Evolutionary conservation across 2,888 invertebrate species (phyloP).

Genomic region (Hanleya hanleyi): DNA sequence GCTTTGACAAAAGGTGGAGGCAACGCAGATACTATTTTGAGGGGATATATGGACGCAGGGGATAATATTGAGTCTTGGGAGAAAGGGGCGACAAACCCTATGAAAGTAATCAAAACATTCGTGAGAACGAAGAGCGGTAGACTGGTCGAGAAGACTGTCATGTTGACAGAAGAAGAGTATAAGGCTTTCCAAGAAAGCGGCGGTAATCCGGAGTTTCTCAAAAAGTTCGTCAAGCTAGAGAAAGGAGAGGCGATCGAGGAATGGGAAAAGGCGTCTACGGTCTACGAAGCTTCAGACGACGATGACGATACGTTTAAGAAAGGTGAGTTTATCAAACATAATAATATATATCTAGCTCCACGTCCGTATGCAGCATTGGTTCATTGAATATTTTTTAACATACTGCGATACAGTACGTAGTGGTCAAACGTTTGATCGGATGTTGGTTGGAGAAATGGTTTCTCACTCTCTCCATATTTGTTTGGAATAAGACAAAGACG

Average conservation of each 20-base stretch:
- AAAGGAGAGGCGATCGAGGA: constrained; percentile 70
- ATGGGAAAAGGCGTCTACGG: constrained; percentile 72
- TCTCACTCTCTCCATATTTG: too few species aligned
- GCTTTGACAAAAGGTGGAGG: constrained; percentile 62
- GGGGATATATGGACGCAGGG: constrained; percentile 68
- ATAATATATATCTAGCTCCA: too few species aligned
- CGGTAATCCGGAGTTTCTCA: constrained; percentile 67
- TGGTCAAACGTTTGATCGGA: too few species aligned
- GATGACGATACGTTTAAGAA: constrained; percentile 45
- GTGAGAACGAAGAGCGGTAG: constrained; percentile 72
- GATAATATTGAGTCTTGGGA: constrained; percentile 66
- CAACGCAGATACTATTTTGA: constrained; percentile 63
- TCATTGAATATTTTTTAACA: not conserved
- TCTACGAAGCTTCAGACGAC: constrained; percentile 64
- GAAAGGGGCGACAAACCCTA: constrained; percentile 61
- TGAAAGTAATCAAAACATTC: constrained; percentile 64
- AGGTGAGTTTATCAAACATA: constrained; percentile 45
- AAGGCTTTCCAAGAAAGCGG: constrained; percentile 62
- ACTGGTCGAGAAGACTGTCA: constrained; percentile 66
- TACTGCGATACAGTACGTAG: too few species aligned
- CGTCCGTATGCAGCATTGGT: too few species aligned
- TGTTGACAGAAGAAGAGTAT: constrained; percentile 71
- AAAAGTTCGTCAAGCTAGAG: constrained; percentile 67
- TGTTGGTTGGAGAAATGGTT: too few species aligned
- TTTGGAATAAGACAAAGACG: too few species aligned